phyloP scores from a whole-genome alignment of 2,888 invertebrate species.

The Sphaerophoria rueppellii region DNA sequence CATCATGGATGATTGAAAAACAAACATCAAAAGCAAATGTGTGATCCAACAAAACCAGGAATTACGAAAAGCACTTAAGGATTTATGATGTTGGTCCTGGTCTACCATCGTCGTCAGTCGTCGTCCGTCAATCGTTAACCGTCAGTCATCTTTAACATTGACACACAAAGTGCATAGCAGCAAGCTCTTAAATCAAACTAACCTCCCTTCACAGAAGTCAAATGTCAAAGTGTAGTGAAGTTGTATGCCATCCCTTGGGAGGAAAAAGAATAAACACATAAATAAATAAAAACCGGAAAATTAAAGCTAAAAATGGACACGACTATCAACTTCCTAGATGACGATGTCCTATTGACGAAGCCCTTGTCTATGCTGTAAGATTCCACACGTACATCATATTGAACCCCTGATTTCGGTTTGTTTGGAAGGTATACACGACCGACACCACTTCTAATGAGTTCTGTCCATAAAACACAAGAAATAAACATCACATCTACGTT shows the following conservation, averaged over 20 bases:
- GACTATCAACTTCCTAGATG: slow-evolving; percentile 37
- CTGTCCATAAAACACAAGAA: slow-evolving; percentile 11
- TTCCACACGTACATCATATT: slow-evolving; percentile 58
- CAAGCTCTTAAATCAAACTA: slow-evolving; percentile 17
- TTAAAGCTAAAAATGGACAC: slow-evolving; percentile 31
- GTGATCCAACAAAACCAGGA: slow-evolving; percentile 43
- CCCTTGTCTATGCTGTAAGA: slow-evolving; percentile 53
- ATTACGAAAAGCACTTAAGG: slow-evolving; percentile 65
- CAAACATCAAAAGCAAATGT: slow-evolving; percentile 60
- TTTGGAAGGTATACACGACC: background rate
- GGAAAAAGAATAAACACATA: background rate
- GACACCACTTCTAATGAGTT: slow-evolving; percentile 50
- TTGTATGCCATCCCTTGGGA: background rate
- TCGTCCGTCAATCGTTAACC: background rate
- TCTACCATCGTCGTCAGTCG: background rate
- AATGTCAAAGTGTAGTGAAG: no score
- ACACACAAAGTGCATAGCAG: background rate
- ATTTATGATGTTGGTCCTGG: slow-evolving; percentile 32
- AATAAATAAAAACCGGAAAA: slow-evolving; percentile 30
- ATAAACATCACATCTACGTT: no score
- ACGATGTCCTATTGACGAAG: slow-evolving; percentile 41
- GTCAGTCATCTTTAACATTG: background rate
- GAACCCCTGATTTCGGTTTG: background rate
- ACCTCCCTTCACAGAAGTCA: no score
- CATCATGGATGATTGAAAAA: slow-evolving; percentile 61